phyloP scores from a whole-genome alignment of 35 echinoderm and acorn worm genomes.

The Ophiothrix spiculata region DNA sequence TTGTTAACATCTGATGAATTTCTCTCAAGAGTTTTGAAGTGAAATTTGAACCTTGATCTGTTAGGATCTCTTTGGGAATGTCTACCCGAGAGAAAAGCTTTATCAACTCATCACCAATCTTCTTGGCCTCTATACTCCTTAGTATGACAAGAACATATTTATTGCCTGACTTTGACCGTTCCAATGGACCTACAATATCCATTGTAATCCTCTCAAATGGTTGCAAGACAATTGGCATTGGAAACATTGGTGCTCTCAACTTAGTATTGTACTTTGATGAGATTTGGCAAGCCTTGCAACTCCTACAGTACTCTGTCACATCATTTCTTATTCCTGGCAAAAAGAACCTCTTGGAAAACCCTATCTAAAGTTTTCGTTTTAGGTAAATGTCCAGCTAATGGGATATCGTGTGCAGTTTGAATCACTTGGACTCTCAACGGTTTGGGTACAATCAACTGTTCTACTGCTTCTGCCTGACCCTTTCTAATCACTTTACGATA shows the following conservation, averaged over 20 bases:
- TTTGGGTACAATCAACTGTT: not conserved
- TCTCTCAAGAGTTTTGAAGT: slow-evolving; percentile 59
- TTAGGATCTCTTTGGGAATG: slow-evolving; percentile 65
- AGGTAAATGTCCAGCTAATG: slow-evolving; percentile 22
- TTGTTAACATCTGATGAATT: slow-evolving; percentile 48
- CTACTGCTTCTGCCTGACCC: not conserved
- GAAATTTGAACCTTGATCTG: slow-evolving; percentile 67
- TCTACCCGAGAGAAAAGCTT: slow-evolving; percentile 57
- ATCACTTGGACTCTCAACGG: not conserved
- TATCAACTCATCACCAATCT: slow-evolving; percentile 60
- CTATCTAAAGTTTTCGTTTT: slow-evolving; percentile 39
- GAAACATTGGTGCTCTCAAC: slow-evolving; percentile 47
- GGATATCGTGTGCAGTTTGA: slow-evolving; percentile 36
- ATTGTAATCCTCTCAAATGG: slow-evolving; percentile 52
- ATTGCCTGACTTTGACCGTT: slow-evolving; percentile 25
- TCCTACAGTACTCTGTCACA: slow-evolving; percentile 32
- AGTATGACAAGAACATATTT: slow-evolving; percentile 52
- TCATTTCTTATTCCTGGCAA: slow-evolving; percentile 10
- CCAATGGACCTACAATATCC: slow-evolving; percentile 61
- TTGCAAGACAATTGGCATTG: slow-evolving; percentile 49
- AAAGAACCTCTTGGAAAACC: slow-evolving; percentile 24
- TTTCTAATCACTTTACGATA: not conserved
- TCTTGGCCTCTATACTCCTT: slow-evolving; percentile 36
- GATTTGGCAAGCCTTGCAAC: slow-evolving; percentile 30
- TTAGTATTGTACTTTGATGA: not conserved